Percentiles rank a stretch among this genome's conserved stretches.
Conservation (phyloP, 2,888 invertebrate species). For the Panopea generosa region DNA sequence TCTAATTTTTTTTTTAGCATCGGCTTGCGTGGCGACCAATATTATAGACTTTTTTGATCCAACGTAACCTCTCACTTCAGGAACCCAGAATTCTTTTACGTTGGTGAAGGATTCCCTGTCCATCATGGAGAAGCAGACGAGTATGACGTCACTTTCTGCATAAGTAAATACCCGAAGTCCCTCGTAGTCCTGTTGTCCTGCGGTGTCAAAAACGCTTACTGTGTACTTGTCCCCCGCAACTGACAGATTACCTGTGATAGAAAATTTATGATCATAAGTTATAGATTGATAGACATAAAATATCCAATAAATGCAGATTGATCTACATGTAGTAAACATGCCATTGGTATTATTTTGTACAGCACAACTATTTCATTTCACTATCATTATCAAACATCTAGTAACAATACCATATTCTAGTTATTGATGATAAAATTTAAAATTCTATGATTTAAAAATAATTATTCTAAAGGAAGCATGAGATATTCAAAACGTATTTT, state of each 20-base stretch:
- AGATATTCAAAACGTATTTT: too few relatives aligned
- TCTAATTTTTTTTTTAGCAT: conserved; percentile 29
- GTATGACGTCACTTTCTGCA: conserved; percentile 73
- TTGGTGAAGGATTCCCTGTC: conserved; percentile 73
- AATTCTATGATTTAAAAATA: too few relatives aligned
- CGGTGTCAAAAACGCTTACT: conserved; percentile 74
- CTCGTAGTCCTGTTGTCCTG: conserved; percentile 74
- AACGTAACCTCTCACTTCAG: conserved; percentile 69
- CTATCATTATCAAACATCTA: too few relatives aligned
- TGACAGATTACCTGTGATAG: conserved; percentile 65
- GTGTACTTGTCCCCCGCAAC: conserved; percentile 73
- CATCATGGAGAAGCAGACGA: conserved; percentile 72
- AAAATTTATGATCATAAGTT: conserved; percentile 8
- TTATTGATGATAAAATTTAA: too few relatives aligned
- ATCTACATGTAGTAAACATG: too few relatives aligned
- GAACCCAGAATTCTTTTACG: conserved; percentile 71
- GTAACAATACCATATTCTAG: too few relatives aligned
- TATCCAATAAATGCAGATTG: too few relatives aligned
- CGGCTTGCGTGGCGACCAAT: conserved; percentile 74
- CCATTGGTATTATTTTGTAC: too few relatives aligned
- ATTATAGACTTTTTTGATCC: conserved; percentile 68
- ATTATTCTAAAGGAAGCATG: too few relatives aligned
- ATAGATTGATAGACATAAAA: not conserved
- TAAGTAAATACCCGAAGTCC: conserved; percentile 74
- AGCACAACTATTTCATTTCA: too few relatives aligned